phyloP scores from a whole-genome alignment of 2,888 invertebrate species.

The Hydriomena furcata region DNA sequence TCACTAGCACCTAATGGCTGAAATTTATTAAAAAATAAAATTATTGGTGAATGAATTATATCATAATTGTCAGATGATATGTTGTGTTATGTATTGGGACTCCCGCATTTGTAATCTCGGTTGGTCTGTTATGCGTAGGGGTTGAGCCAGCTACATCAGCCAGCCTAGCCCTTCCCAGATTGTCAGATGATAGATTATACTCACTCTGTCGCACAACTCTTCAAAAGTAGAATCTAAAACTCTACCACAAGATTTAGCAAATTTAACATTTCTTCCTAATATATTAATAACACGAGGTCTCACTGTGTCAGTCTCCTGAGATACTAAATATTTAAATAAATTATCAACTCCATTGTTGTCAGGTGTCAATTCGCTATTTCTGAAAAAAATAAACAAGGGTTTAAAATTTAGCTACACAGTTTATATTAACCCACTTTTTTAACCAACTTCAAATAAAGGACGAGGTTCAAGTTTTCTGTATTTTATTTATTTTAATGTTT shows the following conservation, averaged over 20 bases:
- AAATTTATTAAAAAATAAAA: constrained; percentile 41
- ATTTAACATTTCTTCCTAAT: constrained; percentile 93
- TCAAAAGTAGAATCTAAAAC: constrained; percentile 94
- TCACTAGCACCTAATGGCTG: constrained; percentile 97
- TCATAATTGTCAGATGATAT: no score
- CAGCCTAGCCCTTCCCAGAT: no score
- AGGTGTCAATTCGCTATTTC: constrained; percentile 84
- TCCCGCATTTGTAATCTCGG: no score
- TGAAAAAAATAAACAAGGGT: constrained; percentile 58
- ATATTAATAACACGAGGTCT: constrained; percentile 94
- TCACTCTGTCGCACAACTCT: constrained; percentile 95
- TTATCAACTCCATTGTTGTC: constrained; percentile 87
- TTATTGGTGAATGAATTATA: no score
- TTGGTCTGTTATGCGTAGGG: no score
- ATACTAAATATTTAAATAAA: constrained; percentile 93
- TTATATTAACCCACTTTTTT: no score
- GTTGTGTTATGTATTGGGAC: no score
- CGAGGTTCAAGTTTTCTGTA: no score
- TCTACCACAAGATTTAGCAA: constrained; percentile 95
- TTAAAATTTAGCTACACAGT: neutral
- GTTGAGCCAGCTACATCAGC: no score
- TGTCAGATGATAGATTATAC: no score
- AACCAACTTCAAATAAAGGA: no score
- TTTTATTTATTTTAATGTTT: no score
- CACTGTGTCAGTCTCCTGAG: constrained; percentile 95